Percentiles rank a stretch among this genome's conserved stretches.
These are phyloP conservation scores for Criorhina ranunculi DNA, from an alignment of 2,888 invertebrate genomes.

Conservation along the genomic window DNA sequence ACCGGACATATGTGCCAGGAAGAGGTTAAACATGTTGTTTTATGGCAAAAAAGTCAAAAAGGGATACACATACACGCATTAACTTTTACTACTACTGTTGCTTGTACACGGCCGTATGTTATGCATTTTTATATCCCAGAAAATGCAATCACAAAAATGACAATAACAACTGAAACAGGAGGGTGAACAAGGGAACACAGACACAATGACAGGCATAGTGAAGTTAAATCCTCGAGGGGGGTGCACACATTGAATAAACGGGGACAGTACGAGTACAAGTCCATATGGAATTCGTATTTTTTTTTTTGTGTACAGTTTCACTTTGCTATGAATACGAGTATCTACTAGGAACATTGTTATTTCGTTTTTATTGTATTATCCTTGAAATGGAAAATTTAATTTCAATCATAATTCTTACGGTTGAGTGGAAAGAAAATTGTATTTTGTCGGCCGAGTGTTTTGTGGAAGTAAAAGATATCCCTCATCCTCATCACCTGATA, in stretches of 20 bases:
- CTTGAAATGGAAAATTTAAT: slow-evolving; percentile 51
- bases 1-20: slow-evolving; percentile 53
- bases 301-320: slow-evolving; percentile 30
- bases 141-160: slow-evolving; percentile 76
- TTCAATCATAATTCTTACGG: slow-evolving; percentile 48
- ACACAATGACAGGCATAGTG: neutral
- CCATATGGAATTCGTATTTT: slow-evolving; percentile 32
- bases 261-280: slow-evolving; percentile 12
- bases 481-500: slow-evolving; percentile 59
- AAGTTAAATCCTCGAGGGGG: slow-evolving; percentile 53
- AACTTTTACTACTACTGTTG: slow-evolving; percentile 9
- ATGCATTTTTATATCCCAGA: slow-evolving; percentile 78
- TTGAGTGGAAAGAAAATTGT: slow-evolving; percentile 47
- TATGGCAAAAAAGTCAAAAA: slow-evolving; percentile 59
- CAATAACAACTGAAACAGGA: slow-evolving; percentile 78
- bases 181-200: slow-evolving; percentile 42
- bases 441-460: slow-evolving; percentile 10
- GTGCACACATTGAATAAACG: slow-evolving; percentile 45
- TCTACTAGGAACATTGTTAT: slow-evolving; percentile 30
- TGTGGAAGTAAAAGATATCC: slow-evolving; percentile 7
- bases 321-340: slow-evolving; percentile 67
- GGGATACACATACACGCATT: slow-evolving; percentile 19
- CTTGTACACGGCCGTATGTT: slow-evolving; percentile 53
- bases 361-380: slow-evolving; percentile 30
- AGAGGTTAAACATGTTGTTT: slow-evolving; percentile 53